Conservation (phyloP, 2,113 vertebrate species). For the Entelurus aequoreus region DNA sequence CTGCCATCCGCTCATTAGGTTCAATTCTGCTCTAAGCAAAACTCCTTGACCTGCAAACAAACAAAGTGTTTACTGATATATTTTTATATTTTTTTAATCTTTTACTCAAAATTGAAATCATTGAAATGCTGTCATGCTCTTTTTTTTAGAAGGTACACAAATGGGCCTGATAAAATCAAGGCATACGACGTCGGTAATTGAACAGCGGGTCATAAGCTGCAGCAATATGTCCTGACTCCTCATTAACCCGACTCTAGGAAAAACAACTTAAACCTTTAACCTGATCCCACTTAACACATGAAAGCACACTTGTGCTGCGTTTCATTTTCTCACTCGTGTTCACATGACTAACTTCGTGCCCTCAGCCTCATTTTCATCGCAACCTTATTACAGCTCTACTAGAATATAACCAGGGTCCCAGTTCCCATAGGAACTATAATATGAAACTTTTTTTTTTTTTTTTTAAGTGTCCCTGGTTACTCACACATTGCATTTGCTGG, state of each 20-base stretch:
- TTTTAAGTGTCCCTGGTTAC: slow-evolving; percentile 46
- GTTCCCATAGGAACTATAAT: slow-evolving; percentile 62
- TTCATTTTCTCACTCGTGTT: slow-evolving; percentile 3
- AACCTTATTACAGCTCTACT: slow-evolving; percentile 42
- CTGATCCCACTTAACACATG: slow-evolving; percentile 28
- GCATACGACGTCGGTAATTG: slow-evolving; percentile 10
- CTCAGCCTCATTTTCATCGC: slow-evolving; percentile 21
- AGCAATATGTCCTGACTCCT: slow-evolving; percentile 34
- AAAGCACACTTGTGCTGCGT: slow-evolving; percentile 1
- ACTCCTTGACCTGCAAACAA: background rate
- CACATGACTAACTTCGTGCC: slow-evolving; percentile 6
- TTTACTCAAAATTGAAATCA: too few relatives aligned
- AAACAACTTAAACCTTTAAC: slow-evolving; percentile 14
- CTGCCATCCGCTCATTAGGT: background rate
- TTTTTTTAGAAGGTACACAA: background rate
- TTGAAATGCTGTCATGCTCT: background rate
- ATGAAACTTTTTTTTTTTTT: slow-evolving; percentile 29
- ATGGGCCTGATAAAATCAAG: slow-evolving; percentile 18
- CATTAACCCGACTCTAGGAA: slow-evolving; percentile 32
- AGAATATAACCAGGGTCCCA: slow-evolving; percentile 33
- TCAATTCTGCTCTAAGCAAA: background rate
- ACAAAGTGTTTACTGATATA: background rate
- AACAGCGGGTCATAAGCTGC: slow-evolving; percentile 17
- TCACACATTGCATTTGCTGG: slow-evolving; percentile 26
- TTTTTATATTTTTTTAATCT: background rate